Conservation (phyloP, 2,888 invertebrate genomes). For the Leptothorax acervorum region DNA sequence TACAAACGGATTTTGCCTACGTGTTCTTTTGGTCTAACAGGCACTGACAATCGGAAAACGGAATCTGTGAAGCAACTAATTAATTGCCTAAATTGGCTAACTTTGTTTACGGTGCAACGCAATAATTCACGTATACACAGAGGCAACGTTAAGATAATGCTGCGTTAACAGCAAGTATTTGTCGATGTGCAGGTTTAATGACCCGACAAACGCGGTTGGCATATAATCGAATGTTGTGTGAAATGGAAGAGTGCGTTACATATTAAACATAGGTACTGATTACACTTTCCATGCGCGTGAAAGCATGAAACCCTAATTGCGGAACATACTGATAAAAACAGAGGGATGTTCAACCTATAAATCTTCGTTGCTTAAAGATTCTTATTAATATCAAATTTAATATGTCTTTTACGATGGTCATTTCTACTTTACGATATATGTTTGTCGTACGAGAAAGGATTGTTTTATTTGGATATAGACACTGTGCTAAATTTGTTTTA, state of each 20-base stretch:
- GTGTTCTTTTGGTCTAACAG: slow-evolving; percentile 19
- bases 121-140: slow-evolving; percentile 56
- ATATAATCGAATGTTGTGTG: slow-evolving; percentile 55
- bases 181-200: slow-evolving; percentile 14
- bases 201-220: slow-evolving; percentile 57
- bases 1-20: slow-evolving; percentile 26
- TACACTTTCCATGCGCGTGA: slow-evolving; percentile 46
- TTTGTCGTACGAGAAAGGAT: not conserved
- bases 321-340: slow-evolving; percentile 53
- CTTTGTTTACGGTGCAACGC: slow-evolving; percentile 57
- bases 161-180: slow-evolving; percentile 59
- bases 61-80: slow-evolving; percentile 40
- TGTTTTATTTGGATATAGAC: not conserved
- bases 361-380: not conserved
- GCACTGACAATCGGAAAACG: slow-evolving; percentile 12
- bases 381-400: not conserved
- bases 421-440: too few species aligned
- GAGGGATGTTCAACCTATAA: not conserved
- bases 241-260: slow-evolving; percentile 32
- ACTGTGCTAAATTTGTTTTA: not conserved
- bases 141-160: slow-evolving; percentile 58
- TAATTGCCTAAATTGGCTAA: slow-evolving; percentile 64
- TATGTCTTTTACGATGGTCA: not conserved
- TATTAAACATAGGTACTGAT: slow-evolving; percentile 45
- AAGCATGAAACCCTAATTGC: not conserved